Evolutionary conservation across 2,888 invertebrate genomes (phyloP), one percentile per base, ranked within the genome.

Genomic region (Globia sparganii): DNA sequence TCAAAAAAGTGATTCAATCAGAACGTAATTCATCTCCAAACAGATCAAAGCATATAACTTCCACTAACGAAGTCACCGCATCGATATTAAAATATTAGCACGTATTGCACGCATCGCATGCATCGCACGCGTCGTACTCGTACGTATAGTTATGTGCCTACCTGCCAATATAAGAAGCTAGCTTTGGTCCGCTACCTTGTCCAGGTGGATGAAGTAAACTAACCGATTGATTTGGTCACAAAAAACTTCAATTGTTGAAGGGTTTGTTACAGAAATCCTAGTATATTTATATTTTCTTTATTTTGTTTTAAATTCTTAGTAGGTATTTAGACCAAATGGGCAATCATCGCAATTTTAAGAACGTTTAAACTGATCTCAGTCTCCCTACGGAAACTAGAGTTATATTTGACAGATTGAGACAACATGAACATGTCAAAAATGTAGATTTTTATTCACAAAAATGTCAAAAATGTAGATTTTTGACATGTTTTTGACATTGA

Each of bases 81-180:
- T 61, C 72, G 71, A 75, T 80, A 87, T 86, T 88, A 87, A 87
- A 87, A 87, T 72, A 87, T 83, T 83, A 80, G 69, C 85, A 85
- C 64, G 64, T 77, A 81, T 74, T 46, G 72, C 64, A 67, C 66
- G 62, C 70, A 28, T 83, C 43, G 25, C 69, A 77, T 71, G 72
- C 75, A 77, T 78, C 28, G 68, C 61, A 67, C 53, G 46, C 49
- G 34, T 37, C n/a, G 18, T 9, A n/a, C n/a, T 37, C n/a, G 18
- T 9, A n/a, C n/a, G 37, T 62, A 56, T 40, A 58, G 34, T 21
- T 67, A 31, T 46, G 0, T 8, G 18, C 40, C 18, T 59, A 31
- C n/a, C 18, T 34, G n/a, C n/a, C n/a, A 18, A 13, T 18, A 28
- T n/a, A 28, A 37, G 5, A 28, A 37, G 28, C 9, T 67, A 67